A percentile compares a stretch with the other conserved stretches of the same genome.
Conservation (phyloP, 2,797 vertebrate species). For the Benthosema pterotum region DNA sequence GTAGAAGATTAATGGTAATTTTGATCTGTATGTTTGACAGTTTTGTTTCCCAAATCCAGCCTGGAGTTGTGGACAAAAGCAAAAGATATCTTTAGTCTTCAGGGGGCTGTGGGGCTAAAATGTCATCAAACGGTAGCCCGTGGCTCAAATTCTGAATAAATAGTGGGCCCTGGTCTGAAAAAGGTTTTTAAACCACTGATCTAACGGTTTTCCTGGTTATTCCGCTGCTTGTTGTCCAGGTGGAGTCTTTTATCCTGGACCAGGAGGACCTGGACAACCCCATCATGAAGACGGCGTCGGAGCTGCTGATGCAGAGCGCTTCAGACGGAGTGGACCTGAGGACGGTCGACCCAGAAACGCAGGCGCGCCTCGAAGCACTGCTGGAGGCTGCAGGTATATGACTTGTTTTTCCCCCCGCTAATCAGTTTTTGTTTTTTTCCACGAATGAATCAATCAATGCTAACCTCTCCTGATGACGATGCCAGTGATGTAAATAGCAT, state of each 20-base stretch:
- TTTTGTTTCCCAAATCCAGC: too few species aligned
- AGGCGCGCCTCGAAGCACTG: constrained; percentile 96
- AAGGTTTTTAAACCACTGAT: too few species aligned
- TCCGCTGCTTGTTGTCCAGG: constrained; percentile 74
- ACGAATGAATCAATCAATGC: constrained; percentile 1
- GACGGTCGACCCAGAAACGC: constrained; percentile 98
- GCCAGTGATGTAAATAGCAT: too few species aligned
- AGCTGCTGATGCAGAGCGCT: constrained; percentile 94
- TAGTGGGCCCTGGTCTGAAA: too few species aligned
- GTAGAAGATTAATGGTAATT: too few species aligned
- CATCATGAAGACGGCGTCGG: constrained; percentile 98
- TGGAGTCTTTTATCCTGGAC: constrained; percentile 99
- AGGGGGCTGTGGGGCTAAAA: too few species aligned
- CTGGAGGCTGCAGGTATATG: constrained; percentile 98
- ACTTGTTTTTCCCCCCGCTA: constrained; percentile 4
- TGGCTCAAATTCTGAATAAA: too few species aligned
- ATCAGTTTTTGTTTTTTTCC: constrained; percentile 9
- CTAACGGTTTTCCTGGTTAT: too few species aligned
- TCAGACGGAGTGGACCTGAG: constrained; percentile 96
- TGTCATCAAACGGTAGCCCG: too few species aligned
- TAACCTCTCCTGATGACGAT: constrained; percentile 34
- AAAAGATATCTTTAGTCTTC: too few species aligned
- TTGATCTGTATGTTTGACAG: too few species aligned
- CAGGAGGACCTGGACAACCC: constrained; percentile 99
- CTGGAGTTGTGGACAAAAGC: too few species aligned